Conservation (phyloP, 2,113 vertebrate genomes). For the Glaucidium brasilianum region DNA sequence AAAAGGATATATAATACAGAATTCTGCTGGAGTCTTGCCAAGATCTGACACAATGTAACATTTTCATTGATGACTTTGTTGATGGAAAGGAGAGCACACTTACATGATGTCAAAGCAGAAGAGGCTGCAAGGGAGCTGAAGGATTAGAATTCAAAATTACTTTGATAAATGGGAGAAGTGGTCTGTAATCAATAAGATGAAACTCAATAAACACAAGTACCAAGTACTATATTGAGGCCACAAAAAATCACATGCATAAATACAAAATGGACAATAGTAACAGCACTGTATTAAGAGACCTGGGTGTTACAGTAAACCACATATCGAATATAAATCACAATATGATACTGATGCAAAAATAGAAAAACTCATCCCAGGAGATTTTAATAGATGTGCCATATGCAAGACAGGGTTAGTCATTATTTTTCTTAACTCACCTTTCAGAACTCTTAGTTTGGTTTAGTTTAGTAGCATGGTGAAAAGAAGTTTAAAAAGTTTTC, state of each 20-base stretch:
- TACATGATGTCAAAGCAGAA: not conserved
- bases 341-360: not conserved
- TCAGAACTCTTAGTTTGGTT: not conserved
- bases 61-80: not conserved
- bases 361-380: not conserved
- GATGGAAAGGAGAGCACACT: not conserved
- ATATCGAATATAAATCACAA: not conserved
- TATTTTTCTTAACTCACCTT: not conserved
- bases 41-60: not conserved
- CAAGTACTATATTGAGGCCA: not conserved
- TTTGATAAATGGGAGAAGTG: not conserved
- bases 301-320: not conserved
- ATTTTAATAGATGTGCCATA: not conserved
- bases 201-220: not conserved
- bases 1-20: not conserved
- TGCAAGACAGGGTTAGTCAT: not conserved
- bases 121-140: not conserved
- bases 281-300: not conserved
- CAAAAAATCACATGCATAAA: not conserved
- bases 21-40: not conserved
- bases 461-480: not conserved
- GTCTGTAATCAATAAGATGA: not conserved
- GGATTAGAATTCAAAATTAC: not conserved
- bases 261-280: not conserved
- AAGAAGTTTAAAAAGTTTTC: not conserved